Evolutionary conservation across 2,113 vertebrate species (phyloP).

Genomic region (Grantiella picta): DNA sequence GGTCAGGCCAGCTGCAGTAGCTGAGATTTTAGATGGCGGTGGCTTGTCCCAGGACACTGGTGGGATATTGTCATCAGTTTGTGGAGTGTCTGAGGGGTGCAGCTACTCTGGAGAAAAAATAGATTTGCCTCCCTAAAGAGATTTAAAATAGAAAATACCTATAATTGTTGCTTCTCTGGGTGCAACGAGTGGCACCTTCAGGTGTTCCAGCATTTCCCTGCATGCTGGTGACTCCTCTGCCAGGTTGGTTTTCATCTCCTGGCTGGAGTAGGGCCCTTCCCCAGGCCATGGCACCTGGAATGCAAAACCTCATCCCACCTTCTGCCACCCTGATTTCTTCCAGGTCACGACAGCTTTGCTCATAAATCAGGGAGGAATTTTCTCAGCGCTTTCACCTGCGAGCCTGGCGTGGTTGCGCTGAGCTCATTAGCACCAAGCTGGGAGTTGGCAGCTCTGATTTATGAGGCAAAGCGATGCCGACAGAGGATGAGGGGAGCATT

Average conservation of each 20-base stretch:
- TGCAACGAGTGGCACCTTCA: accelerated
- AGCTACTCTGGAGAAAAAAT: background rate
- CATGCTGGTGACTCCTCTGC: background rate
- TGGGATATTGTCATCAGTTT: background rate
- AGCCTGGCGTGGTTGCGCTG: background rate
- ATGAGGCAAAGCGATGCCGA: background rate
- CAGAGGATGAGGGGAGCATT: background rate
- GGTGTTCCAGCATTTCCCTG: background rate
- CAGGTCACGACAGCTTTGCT: background rate
- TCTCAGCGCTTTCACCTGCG: background rate
- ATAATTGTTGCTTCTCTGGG: background rate
- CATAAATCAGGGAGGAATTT: slow-evolving; percentile 33
- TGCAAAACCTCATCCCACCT: background rate
- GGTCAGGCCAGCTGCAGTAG: background rate
- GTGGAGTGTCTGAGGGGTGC: background rate
- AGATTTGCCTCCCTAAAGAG: background rate
- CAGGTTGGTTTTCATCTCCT: background rate
- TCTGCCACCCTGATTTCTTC: background rate
- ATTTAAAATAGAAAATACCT: background rate
- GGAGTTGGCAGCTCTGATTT: slow-evolving; percentile 29
- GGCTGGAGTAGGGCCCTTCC: background rate
- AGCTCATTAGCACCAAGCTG: slow-evolving; percentile 1
- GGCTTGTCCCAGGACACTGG: background rate
- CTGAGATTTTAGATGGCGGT: background rate
- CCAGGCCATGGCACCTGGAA: background rate